These are phyloP conservation scores for Emydoidea blandingii DNA, from an alignment of 2,797 vertebrate species.

Conservation along the genomic window DNA sequence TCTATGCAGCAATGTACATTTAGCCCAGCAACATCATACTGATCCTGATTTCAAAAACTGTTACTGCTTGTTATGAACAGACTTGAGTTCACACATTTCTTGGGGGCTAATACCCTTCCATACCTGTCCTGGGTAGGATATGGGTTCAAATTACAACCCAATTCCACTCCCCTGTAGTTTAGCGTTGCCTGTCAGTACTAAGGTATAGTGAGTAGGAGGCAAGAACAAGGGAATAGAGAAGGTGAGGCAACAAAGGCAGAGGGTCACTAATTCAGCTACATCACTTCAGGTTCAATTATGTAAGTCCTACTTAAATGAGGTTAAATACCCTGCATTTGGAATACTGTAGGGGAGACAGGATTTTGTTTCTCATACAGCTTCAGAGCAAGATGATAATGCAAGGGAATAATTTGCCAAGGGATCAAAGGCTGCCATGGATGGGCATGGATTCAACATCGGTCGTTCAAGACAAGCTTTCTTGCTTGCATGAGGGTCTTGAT, in stretches of 20 bases:
- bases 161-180: neutral
- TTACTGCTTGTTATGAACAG: neutral
- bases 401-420: neutral
- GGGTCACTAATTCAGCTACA: neutral
- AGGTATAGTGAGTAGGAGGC: neutral
- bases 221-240: neutral
- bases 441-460: neutral
- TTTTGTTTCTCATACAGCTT: neutral
- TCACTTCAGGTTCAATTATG: neutral
- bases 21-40: neutral
- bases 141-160: neutral
- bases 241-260: neutral
- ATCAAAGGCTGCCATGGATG: neutral
- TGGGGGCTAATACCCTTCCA: neutral
- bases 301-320: neutral
- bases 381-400: neutral
- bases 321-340: neutral
- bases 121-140: neutral
- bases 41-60: neutral
- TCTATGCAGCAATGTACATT: neutral
- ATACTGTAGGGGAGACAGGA: neutral
- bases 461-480: neutral
- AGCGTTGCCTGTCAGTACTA: rapidly evolving
- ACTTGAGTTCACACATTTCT: neutral
- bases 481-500: neutral